phyloP scores from a whole-genome alignment of 1,140 invertebrate genomes.

The Glossosoma conforme region DNA sequence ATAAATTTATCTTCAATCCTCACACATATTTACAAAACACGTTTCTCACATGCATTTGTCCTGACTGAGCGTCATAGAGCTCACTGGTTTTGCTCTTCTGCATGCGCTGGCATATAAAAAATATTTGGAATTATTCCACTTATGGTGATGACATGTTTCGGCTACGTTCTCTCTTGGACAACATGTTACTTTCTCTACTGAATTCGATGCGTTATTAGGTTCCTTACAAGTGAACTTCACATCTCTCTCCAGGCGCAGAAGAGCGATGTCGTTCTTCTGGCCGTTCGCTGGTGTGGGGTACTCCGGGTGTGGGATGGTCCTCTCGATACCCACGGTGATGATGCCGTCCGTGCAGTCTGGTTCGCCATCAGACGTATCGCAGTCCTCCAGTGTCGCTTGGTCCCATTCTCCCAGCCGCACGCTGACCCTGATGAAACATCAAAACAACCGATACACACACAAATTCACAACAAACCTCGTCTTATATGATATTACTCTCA shows the following conservation, averaged over 20 bases:
- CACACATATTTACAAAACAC: no score
- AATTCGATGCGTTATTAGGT: no score
- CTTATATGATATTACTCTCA: no score
- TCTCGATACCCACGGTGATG: slow-evolving; percentile 36
- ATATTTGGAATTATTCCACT: no score
- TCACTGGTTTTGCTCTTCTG: no score
- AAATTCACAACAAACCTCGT: not conserved
- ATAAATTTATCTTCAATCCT: no score
- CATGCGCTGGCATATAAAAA: no score
- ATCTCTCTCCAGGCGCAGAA: slow-evolving; percentile 31
- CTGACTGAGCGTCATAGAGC: no score
- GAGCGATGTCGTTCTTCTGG: slow-evolving; percentile 39
- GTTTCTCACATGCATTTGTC: no score
- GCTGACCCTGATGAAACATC: slow-evolving; percentile 32
- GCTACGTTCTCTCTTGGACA: no score
- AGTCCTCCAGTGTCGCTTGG: slow-evolving; percentile 38
- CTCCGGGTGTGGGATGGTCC: slow-evolving; percentile 34
- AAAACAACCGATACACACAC: not conserved
- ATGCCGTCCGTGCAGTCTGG: slow-evolving; percentile 37
- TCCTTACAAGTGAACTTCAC: slow-evolving; percentile 8
- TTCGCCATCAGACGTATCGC: slow-evolving; percentile 35
- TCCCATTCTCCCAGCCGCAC: slow-evolving; percentile 52
- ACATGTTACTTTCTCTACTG: no score
- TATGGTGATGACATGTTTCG: no score
- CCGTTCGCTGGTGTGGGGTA: slow-evolving; percentile 32